Evolutionary conservation across 2,888 invertebrate genomes (phyloP), one percentile per base, ranked within the genome.

Genomic region (Invenusta paracnida): DNA sequence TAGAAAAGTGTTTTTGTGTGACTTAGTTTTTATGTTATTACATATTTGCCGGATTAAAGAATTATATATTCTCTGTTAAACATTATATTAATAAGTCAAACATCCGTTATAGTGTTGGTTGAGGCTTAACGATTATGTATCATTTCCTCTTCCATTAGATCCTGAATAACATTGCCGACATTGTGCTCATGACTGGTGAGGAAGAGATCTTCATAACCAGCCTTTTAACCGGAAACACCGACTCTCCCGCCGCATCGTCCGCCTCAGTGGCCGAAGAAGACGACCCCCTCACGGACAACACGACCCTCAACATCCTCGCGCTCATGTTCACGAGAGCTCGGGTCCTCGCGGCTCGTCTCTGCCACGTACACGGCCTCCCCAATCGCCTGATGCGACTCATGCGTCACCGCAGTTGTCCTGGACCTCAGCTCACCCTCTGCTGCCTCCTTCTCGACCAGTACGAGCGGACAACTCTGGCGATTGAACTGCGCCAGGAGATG

Each of bases 391-490:
- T 73, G 17, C 17, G 23, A 23, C 17, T n/a, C 2, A 73, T 73
- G 73, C 73, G 73, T 13, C 73, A 73, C 11, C 73, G 17, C 2
- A 73, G 73, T 73, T 73, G 73, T 73, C 11, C 23, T 13, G 73
- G 73, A 23, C 73, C 73, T 90, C 95, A 27, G 94, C 95, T 0
- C 94, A 95, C 0, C 90, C 95, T 29, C 92, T 95, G 25, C 92
- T 95, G 5, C 23, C 73, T 73, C 17, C 92, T 95, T 27, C 93
- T 95, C 28, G 95, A 95, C 90, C 93, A 95, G 82, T 93, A 95
- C 88, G 95, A 95, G 88, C 95, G 95, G 91, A 94, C 95, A 13
- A 93, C 94, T 0, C 92, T 94, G 48, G 93, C 94, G 29, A 94
- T 94, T 0, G 93, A 94, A 87, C 73, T 73, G 2, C 17, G 73